phyloP scores from a whole-genome alignment of 2,113 vertebrate species.

The Syngnathus scovelli region DNA sequence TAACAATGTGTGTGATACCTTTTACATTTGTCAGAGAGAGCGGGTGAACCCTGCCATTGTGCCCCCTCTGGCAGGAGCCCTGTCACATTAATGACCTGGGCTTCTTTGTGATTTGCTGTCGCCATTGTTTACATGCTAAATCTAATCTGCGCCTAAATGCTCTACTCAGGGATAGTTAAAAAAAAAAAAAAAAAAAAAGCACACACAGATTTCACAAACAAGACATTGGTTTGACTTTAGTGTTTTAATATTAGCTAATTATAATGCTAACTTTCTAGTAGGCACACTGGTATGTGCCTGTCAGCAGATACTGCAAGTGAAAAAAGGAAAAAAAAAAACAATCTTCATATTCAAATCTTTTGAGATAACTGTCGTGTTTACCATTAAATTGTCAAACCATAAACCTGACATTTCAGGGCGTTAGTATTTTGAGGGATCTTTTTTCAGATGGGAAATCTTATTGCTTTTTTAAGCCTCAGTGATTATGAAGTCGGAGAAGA shows the following conservation, averaged over 20 bases:
- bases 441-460: slow-evolving; percentile 57
- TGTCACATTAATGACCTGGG: slow-evolving; percentile 68
- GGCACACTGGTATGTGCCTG: slow-evolving; percentile 33
- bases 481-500: slow-evolving; percentile 58
- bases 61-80: slow-evolving; percentile 52
- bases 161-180: slow-evolving; percentile 54
- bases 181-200: slow-evolving; percentile 9
- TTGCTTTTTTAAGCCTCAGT: slow-evolving; percentile 55
- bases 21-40: slow-evolving; percentile 67
- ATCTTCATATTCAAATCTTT: slow-evolving; percentile 26
- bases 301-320: slow-evolving; percentile 8
- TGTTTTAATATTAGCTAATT: not conserved
- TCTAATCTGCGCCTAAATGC: slow-evolving; percentile 49
- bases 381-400: slow-evolving; percentile 43
- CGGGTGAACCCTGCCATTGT: slow-evolving; percentile 57
- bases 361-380: slow-evolving; percentile 55
- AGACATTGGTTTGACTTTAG: slow-evolving; percentile 16
- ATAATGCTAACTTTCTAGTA: not conserved
- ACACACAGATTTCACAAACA: slow-evolving; percentile 27
- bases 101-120: slow-evolving; percentile 58
- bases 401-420: slow-evolving; percentile 45
- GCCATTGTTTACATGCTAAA: slow-evolving; percentile 60
- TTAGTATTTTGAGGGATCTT: slow-evolving; percentile 40
- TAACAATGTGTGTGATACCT: slow-evolving; percentile 73
- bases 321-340: slow-evolving; percentile 7